These are phyloP conservation scores for Habropoda laboriosa DNA, from an alignment of 1,140 invertebrate species.

Conservation along the genomic window DNA sequence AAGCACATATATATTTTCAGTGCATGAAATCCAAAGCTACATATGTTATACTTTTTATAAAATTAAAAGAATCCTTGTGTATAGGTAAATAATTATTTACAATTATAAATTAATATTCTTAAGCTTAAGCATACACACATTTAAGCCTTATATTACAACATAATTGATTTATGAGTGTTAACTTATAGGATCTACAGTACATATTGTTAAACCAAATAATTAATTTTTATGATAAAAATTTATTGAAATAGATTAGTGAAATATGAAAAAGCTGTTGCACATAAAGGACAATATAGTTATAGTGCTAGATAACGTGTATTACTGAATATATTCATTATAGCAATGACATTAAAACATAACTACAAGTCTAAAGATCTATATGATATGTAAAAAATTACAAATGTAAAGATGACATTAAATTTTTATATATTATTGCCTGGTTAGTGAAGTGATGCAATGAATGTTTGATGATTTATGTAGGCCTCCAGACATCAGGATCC, in stretches of 20 bases:
- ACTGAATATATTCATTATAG: not conserved
- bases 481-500: conserved; percentile 94
- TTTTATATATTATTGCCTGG: conserved; percentile 79
- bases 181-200: not conserved
- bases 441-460: conserved; percentile 79
- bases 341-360: not conserved
- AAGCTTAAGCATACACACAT: conserved; percentile 7
- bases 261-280: not conserved
- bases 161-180: not conserved
- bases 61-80: not conserved
- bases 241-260: not conserved
- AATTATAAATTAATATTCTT: not conserved
- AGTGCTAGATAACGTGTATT: not conserved
- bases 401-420: conserved; percentile 63
- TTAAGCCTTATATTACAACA: conserved; percentile 5
- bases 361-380: conserved; percentile 8
- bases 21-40: not conserved
- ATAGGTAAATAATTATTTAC: not conserved
- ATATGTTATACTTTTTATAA: not conserved
- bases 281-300: not conserved
- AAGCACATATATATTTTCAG: not conserved
- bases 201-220: not conserved
- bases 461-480: conserved; percentile 88
- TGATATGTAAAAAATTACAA: not conserved
- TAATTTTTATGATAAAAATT: not conserved